phyloP scores from a whole-genome alignment of 2,888 invertebrate genomes.

The Sepioteuthis lessoniana region DNA sequence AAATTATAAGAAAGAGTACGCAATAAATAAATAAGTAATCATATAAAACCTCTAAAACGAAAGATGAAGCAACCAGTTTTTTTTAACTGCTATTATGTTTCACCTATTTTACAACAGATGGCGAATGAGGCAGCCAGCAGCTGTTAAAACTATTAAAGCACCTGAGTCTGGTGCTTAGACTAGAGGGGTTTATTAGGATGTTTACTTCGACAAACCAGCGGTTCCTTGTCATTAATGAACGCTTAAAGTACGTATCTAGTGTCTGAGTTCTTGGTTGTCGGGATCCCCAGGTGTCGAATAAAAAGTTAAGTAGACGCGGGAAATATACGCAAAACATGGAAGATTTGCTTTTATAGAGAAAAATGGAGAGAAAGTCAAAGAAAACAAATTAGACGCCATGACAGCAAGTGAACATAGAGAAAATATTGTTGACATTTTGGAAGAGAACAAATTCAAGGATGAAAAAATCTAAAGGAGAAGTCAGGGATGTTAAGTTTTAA shows the following conservation, averaged over 20 bases:
- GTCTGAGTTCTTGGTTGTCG: background rate
- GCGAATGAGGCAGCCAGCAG: background rate
- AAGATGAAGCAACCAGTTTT: background rate
- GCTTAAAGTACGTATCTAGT: background rate
- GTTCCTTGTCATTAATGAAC: background rate
- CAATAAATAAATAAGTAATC: background rate
- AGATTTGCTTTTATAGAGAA: background rate
- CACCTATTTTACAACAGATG: background rate
- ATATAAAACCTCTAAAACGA: background rate
- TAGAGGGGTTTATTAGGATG: background rate
- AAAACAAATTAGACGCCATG: too few species aligned
- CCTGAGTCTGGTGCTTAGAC: background rate
- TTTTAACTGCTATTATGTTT: background rate
- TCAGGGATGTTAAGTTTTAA: too few species aligned
- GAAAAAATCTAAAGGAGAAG: too few species aligned
- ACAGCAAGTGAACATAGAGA: too few species aligned
- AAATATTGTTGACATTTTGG: too few species aligned
- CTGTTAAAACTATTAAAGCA: background rate
- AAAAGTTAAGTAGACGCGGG: background rate
- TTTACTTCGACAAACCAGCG: background rate
- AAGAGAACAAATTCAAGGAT: too few species aligned
- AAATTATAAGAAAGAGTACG: background rate
- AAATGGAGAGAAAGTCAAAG: too few species aligned
- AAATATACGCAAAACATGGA: background rate
- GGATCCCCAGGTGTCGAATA: background rate